These are phyloP conservation scores for Pachyramphus minor DNA, from an alignment of 2,113 vertebrate species.

Conservation along the genomic window DNA sequence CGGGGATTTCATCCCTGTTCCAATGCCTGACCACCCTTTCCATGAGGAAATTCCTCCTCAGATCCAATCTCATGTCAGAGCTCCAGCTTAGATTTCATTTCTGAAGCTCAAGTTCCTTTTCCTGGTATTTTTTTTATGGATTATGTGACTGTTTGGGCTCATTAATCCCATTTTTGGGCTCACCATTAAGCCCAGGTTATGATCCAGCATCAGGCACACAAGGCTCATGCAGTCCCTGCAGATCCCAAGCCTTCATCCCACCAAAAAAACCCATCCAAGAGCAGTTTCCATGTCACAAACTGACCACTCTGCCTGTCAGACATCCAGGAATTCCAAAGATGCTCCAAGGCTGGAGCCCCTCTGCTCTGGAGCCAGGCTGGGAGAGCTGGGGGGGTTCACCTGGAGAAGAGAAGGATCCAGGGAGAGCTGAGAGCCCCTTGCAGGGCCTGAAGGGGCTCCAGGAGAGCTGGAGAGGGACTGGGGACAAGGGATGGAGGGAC, in stretches of 20 bases:
- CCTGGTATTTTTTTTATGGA: neutral
- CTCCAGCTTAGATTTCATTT: neutral
- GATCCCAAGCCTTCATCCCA: neutral
- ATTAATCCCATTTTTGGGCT: no score
- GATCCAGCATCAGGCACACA: no score
- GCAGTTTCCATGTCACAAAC: neutral
- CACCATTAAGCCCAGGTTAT: no score
- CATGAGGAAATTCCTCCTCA: neutral
- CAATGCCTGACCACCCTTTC: neutral
- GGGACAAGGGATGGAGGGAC: no score
- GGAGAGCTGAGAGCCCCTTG: no score
- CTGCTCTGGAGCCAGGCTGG: no score
- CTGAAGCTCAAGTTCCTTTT: accelerated
- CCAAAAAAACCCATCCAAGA: accelerated
- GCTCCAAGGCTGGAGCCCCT: no score
- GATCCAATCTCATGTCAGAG: accelerated
- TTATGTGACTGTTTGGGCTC: neutral
- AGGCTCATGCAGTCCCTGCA: neutral
- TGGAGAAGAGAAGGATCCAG: no score
- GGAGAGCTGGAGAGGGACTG: no score
- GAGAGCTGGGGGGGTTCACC: no score
- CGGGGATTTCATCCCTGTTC: neutral
- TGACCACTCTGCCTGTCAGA: neutral
- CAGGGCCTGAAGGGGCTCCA: no score
- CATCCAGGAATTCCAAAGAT: neutral